Base-by-base conservation (phyloP, 2,888 invertebrate species). In the Cataglyphis livida region DNA sequence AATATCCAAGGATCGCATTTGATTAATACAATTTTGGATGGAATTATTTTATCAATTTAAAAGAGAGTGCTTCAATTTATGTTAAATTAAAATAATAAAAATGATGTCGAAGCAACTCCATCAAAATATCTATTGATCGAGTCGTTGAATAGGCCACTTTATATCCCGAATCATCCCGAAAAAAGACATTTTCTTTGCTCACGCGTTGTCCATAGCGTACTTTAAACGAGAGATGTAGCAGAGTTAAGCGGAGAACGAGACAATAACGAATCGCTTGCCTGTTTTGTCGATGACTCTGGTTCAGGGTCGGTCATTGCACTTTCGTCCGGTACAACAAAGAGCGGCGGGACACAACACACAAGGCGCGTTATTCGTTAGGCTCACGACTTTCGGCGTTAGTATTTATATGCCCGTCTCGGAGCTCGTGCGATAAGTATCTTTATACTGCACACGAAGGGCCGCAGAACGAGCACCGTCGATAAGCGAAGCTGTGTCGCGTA, bases 221-320 rank as follows among this genome's bases (percentile, higher is more conserved):
- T 79, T 71, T 70, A 71, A 76, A 71, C 25, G 57, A 79, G 57
- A 79, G 78, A 18, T 79, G 7, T 6, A 81, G 54, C 54, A 61
- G 70, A 57, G 62, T 84, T 68, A 79, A 65, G 21, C 65, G 15
- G 61, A 65, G 82, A 81, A 41, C 66, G 74, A 84, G 82, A 85
- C 75, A 88, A 85, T 84, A 89, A 89, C 81, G 81, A 83, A 84
- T 84, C 66, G 74, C 21, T 81, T 74, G 81, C 82, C 66, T 61
- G 84, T 79, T 88, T 85, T 82, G 73, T 66, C 84, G 83, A 88
- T 88, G 87, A 89, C 88, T 89, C 76, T 89, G 88, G 89, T 89
- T 89, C 90, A 89, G 82, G 89, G 88, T 85, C 88, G 90, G 86
- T 51, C 90, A 32, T 86, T 89, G 89, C 86, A 86, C 89, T 85